These are phyloP conservation scores for Candidula unifasciata DNA, from an alignment of 2,888 invertebrate species.

Conservation along the genomic window DNA sequence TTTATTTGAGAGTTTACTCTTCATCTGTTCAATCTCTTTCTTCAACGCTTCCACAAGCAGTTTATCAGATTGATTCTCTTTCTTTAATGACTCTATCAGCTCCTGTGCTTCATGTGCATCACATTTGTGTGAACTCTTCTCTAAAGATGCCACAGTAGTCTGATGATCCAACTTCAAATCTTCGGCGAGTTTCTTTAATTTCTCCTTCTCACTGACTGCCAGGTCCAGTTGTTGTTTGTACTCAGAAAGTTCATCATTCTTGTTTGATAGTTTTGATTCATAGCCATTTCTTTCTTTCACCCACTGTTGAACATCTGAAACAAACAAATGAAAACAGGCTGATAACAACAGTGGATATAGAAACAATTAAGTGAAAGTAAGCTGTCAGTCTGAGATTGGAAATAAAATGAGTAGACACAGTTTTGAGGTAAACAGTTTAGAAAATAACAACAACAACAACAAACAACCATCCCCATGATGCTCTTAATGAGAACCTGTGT, in stretches of 20 bases:
- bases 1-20: neutral
- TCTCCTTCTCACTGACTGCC: neutral
- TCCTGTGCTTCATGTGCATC: neutral
- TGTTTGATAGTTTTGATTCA: constrained; percentile 15
- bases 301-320: constrained; percentile 18
- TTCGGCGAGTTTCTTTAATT: neutral
- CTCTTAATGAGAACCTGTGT: no score
- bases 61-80: no score
- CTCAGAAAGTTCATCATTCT: neutral
- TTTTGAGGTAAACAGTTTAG: no score
- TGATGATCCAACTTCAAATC: constrained; percentile 50
- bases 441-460: no score
- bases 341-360: no score
- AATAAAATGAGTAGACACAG: no score
- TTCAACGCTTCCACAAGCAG: constrained; percentile 19
- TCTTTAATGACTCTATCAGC: neutral
- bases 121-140: neutral
- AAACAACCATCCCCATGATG: no score
- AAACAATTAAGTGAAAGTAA: neutral
- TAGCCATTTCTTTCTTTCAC: constrained; percentile 21
- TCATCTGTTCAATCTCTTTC: constrained; percentile 4
- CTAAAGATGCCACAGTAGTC: constrained; percentile 29
- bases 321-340: no score
- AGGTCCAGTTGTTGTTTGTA: neutral
- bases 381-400: no score